Percentiles rank a stretch among this genome's conserved stretches.
phyloP scores from a whole-genome alignment of 2,113 vertebrate species.

The Cebus imitator region DNA sequence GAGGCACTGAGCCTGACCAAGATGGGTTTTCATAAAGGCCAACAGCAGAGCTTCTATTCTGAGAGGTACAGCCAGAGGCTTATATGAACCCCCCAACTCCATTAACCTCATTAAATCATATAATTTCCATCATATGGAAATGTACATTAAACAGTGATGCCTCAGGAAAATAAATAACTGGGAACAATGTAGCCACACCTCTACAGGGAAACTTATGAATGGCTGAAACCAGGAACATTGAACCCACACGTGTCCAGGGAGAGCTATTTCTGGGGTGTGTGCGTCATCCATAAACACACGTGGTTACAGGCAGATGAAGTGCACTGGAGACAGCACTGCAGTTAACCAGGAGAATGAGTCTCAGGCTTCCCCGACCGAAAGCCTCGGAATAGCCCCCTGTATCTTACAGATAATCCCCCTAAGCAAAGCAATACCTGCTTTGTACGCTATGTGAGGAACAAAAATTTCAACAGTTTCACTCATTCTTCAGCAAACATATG shows the following conservation, averaged over 20 bases:
- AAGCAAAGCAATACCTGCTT: not conserved
- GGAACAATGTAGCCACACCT: not conserved
- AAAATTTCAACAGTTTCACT: not conserved
- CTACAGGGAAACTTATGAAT: not conserved
- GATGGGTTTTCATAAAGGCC: constrained; percentile 1
- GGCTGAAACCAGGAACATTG: not conserved
- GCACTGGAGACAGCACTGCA: not conserved
- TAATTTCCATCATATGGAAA: not conserved
- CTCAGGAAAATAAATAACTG: too few species aligned
- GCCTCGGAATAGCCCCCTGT: not conserved
- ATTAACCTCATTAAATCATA: not conserved
- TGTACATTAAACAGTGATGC: not conserved
- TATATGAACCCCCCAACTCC: not conserved
- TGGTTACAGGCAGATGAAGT: not conserved
- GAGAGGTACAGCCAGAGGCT: not conserved
- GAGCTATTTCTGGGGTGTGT: not conserved
- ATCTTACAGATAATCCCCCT: not conserved
- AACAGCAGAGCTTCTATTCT: not conserved
- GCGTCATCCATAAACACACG: not conserved
- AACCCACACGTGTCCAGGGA: not conserved
- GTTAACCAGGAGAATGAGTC: not conserved
- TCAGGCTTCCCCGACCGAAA: not conserved
- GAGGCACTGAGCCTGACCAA: not conserved
- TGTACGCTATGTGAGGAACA: not conserved
- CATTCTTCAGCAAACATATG: not conserved